Conservation (phyloP, 2,888 invertebrate species). For the Deilephila porcellus region DNA sequence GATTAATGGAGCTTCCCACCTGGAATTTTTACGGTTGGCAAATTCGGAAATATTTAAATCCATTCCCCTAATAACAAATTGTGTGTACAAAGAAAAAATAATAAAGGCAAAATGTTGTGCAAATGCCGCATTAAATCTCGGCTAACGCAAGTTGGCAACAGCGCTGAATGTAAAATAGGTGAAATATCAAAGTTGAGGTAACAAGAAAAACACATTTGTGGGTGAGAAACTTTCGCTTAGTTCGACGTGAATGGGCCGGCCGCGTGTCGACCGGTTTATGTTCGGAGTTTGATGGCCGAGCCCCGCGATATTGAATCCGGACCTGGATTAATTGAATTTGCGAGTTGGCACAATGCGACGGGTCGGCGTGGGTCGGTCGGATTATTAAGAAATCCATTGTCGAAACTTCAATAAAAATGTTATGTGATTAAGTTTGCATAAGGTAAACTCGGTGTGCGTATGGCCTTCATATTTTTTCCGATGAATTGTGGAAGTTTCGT, state of each 20-base stretch:
- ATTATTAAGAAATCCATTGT: slow-evolving; percentile 56
- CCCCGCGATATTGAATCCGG: slow-evolving; percentile 58
- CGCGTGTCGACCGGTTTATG: slow-evolving; percentile 55
- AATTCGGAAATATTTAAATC: slow-evolving; percentile 23
- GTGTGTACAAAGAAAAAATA: slow-evolving; percentile 22
- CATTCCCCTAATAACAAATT: slow-evolving; percentile 16
- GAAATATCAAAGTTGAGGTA: slow-evolving; percentile 63
- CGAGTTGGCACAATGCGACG: slow-evolving; percentile 53
- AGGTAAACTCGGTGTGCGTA: slow-evolving; percentile 17
- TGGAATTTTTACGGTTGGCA: slow-evolving; percentile 24
- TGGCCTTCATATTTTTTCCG: not conserved
- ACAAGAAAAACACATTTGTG: slow-evolving; percentile 76
- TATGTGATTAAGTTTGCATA: slow-evolving; percentile 24
- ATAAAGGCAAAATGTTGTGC: slow-evolving; percentile 25
- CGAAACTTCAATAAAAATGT: slow-evolving; percentile 41
- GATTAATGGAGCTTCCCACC: slow-evolving; percentile 27
- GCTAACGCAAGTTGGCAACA: slow-evolving; percentile 27
- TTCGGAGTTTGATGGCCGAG: slow-evolving; percentile 55
- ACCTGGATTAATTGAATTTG: slow-evolving; percentile 69
- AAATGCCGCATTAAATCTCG: slow-evolving; percentile 21
- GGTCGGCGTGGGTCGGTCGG: slow-evolving; percentile 43
- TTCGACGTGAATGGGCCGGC: slow-evolving; percentile 50
- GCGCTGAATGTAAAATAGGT: slow-evolving; percentile 62
- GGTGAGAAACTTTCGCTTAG: slow-evolving; percentile 59
- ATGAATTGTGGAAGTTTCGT: slow-evolving; percentile 14